Base-by-base conservation (phyloP, 2,888 invertebrate genomes). In the Drosophila helvetica region DNA sequence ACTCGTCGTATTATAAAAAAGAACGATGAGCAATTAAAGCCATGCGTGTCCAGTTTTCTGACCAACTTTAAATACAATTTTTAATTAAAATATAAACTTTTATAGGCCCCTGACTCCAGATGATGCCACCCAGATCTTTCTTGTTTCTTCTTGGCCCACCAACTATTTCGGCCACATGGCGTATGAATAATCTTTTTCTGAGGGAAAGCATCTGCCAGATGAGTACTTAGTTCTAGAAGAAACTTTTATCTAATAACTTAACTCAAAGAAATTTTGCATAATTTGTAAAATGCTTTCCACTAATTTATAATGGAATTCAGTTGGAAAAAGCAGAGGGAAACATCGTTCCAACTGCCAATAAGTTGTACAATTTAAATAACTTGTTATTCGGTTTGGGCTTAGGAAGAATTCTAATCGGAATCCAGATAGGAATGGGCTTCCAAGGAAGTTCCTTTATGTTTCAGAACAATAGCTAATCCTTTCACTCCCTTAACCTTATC, bases 61-160 rank as follows among this genome's bases (percentile, higher is more conserved):
- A 42, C 59, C 72, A 72, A 72, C 79, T 74, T 74, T 64, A 71
- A 69, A 81, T 64, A 71, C 55, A 54, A 59, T 81, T 80, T 66
- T 80, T 80, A 81, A 80, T 81, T 79, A 79, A 80, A 80, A 74
- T 69, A 75, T 68, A 73, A 65, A 63, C 67, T 64, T 59, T 69
- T 50, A 63, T 78, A 64, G 60, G 50, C 45, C 15, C 46, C 52
- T 50, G 56, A 17, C 53, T 38, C 22, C 71, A 42, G 19, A 54
- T 42, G 27, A 50, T 12, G 45, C 27, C 42, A 19, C 19, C 33
- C 51, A n/a, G 22, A 27, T 67, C 51, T 18, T 48, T 42, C 1
- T 5, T 57, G n/a, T 5, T 5, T 17, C 33, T 48, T 53, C 42
- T 43, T 9, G 54, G 43, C 42, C n/a, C 15, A 54, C 43, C 33